These are phyloP conservation scores for Lophotis ruficrista DNA, from an alignment of 2,113 vertebrate genomes.

Conservation along the genomic window DNA sequence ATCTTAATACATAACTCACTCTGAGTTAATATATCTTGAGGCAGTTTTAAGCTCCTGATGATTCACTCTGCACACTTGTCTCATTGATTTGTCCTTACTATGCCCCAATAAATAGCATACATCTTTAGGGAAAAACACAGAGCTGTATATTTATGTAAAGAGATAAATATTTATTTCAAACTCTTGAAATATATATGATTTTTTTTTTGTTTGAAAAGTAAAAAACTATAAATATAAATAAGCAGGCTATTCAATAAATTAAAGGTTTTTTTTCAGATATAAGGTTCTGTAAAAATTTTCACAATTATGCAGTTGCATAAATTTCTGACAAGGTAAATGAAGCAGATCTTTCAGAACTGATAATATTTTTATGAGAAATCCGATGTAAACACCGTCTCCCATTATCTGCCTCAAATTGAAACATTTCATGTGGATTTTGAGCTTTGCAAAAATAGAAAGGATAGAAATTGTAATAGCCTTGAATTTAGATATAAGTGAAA, in stretches of 20 bases:
- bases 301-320: neutral
- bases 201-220: neutral
- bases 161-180: neutral
- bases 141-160: neutral
- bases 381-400: neutral
- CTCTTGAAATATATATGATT: neutral
- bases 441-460: neutral
- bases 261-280: neutral
- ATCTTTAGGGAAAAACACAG: neutral
- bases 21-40: constrained; percentile 36
- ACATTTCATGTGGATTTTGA: neutral
- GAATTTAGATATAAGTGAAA: neutral
- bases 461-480: neutral
- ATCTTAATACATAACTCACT: constrained; percentile 17
- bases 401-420: neutral
- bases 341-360: neutral
- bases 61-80: constrained; percentile 44
- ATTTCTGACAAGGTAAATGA: neutral
- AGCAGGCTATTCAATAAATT: neutral
- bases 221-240: neutral
- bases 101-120: neutral
- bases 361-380: neutral
- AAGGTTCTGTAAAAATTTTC: neutral
- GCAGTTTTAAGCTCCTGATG: constrained; percentile 38
- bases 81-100: constrained; percentile 54